phyloP scores from a whole-genome alignment of 2,113 vertebrate genomes.

The Sakesphorus luctuosus region DNA sequence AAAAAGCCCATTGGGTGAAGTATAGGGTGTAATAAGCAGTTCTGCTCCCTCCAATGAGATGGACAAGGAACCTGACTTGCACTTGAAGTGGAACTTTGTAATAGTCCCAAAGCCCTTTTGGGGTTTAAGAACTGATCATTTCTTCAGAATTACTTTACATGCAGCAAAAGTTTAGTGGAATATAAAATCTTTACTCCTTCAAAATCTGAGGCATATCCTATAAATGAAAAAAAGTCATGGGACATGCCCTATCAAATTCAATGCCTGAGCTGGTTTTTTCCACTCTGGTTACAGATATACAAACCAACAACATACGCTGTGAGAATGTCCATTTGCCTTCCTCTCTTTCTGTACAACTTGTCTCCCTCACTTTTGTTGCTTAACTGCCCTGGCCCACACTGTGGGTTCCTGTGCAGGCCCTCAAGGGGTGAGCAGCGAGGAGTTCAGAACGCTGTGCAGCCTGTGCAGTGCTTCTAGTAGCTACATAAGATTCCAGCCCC shows the following conservation, averaged over 20 bases:
- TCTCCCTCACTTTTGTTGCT: not conserved
- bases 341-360: not conserved
- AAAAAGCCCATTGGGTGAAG: not conserved
- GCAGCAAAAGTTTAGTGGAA: not conserved
- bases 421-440: not conserved
- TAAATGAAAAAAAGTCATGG: not conserved
- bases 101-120: not conserved
- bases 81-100: not conserved
- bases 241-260: not conserved
- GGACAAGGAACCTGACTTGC: not conserved
- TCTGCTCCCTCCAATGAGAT: not conserved
- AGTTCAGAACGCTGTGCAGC: not conserved
- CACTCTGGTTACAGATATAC: fast-evolving
- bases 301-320: not conserved
- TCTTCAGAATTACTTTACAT: not conserved
- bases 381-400: not conserved
- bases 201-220: not conserved
- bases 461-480: not conserved
- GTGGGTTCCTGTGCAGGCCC: not conserved
- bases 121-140: not conserved
- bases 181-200: not conserved
- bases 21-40: not conserved
- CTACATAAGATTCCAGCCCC: fast-evolving
- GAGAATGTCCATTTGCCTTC: not conserved
- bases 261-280: not conserved